Evolutionary conservation across 2,113 vertebrate species (phyloP), one percentile per base, ranked within the genome.

Genomic region (Trogon surrucura): DNA sequence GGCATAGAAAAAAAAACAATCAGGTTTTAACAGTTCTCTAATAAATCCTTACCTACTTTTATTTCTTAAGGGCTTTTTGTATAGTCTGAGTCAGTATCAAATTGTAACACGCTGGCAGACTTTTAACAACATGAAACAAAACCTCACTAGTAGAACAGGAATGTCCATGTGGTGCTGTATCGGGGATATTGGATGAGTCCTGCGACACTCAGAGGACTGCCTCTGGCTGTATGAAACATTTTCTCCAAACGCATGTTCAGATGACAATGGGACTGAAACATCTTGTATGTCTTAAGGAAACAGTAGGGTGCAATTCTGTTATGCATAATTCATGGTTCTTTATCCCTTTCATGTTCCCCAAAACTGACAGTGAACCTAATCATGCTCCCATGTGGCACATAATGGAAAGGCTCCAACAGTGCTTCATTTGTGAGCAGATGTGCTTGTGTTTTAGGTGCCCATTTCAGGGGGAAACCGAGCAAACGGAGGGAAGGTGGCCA

Each of bases 181-280:
- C 13, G 19, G 71, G 70, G 88, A 44, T 53, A 51, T 44, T 1
- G 17, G 54, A 50, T 11, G 36, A 87, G 74, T 50, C 66, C 50
- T 73, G 54, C 74, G 54, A n/a, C 41, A 6, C 41, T 71, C 34
- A 4, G 27, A 60, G 29, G 10, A 62, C 58, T 57, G 70, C 81
- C 74, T 87, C 80, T 89, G 89, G 62, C 91, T 85, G 65, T 38
- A 71, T 74, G 72, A 95, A 96, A 48, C 45, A 41, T 96, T 93
- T 85, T 92, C 61, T 95, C 45, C 80, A 64, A 75, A 62, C 85
- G 53, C 27, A 10, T 57, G 17, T 57, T 87, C 36, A 53, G 78
- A 91, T 85, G 87, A 89, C 93, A 96, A 79, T 94, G 87, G 91
- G 73, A 77, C 78, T 85, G 91, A 87, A 95, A 93, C 93, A 95